Evolutionary conservation across 2,113 vertebrate species (phyloP), one percentile per base, ranked within the genome.

Genomic region (Smithornis capensis): DNA sequence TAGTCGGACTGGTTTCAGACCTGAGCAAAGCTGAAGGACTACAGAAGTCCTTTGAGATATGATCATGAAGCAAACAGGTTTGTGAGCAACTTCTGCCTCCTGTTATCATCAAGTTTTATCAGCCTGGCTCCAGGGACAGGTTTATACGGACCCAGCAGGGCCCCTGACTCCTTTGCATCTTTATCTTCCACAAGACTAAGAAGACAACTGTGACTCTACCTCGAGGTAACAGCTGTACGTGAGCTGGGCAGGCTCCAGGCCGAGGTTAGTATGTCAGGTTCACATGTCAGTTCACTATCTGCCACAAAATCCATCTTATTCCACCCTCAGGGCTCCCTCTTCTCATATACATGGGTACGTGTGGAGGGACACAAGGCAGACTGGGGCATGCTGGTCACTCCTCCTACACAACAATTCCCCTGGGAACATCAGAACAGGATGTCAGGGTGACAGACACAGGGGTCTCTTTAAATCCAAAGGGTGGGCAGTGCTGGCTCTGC

Each of bases 1-100:
- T 83, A 56, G 68, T 19, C 81, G 59, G 89, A 90, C 92, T 80
- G 73, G 92, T 91, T 94, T 92, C 55, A 78, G 82, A 59, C 94
- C 81, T 37, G 44, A 90, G 83, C 63, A 75, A 47, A 45, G 65
- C 83, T 62, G 65, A 81, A 53, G 78, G 74, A 49, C 86, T 79
- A 42, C 74, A 93, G 67, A 83, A 90, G 31, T 35, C 37, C 59
- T 84, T 47, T 33, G 24, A 82, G 95, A 94, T 94, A 90, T 0
- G 21, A 53, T 68, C 85, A 50, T 3, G n/a, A 87, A 94, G 83
- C 80, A 94, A 96, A 96, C 91, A 83, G 80, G 85, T 91, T 92
- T 81, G 31, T 28, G 38, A 96, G 63, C 89, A 91, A 74, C 75
- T 91, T 93, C 50, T 62, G 49, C 57, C 57, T 89, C 65, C 31